These are phyloP conservation scores for Onchidella celtica DNA, from an alignment of 2,888 invertebrate genomes.

Conservation along the genomic window DNA sequence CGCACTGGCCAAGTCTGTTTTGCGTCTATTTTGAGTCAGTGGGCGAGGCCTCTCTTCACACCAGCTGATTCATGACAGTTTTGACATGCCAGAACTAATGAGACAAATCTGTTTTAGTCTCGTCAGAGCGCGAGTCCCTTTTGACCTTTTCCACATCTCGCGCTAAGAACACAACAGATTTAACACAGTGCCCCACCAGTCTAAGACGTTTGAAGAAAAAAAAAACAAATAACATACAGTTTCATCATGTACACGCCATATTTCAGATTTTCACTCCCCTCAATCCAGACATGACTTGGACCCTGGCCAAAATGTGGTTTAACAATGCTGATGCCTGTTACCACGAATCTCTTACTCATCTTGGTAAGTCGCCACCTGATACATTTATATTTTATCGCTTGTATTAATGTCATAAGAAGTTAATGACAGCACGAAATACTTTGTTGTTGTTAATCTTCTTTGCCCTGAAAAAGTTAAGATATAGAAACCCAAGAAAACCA, in stretches of 20 bases:
- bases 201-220: background rate
- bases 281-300: conserved; percentile 78
- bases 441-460: background rate
- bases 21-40: too few species aligned
- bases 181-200: too few species aligned
- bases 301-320: conserved; percentile 80
- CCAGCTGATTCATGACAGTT: too few species aligned
- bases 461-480: too few species aligned
- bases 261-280: conserved; percentile 77
- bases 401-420: background rate
- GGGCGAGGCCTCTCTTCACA: too few species aligned
- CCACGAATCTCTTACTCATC: conserved; percentile 79
- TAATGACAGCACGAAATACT: background rate
- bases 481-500: too few species aligned
- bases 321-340: conserved; percentile 79
- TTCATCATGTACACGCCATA: background rate
- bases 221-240: background rate
- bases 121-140: too few species aligned
- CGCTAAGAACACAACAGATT: too few species aligned
- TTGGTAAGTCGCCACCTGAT: conserved; percentile 65
- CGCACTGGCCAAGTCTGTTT: too few species aligned
- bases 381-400: background rate
- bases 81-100: too few species aligned
- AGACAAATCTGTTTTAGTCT: too few species aligned
- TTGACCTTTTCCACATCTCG: too few species aligned